Conservation (phyloP, 2,888 invertebrate species). For the Hesperia comma region DNA sequence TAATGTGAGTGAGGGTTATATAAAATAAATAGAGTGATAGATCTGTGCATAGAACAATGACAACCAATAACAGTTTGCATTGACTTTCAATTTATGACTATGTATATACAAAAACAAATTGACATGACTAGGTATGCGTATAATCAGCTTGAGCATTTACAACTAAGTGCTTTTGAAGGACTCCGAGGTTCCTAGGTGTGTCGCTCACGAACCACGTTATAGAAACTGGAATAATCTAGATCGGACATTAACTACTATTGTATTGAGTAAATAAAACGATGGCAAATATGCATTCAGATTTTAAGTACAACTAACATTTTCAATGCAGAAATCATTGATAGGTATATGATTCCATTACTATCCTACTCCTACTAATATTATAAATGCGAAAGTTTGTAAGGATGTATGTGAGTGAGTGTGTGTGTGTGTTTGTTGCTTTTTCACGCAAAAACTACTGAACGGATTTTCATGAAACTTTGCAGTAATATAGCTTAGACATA, state of each 20-base stretch:
- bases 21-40: not conserved
- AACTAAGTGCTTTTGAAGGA: slow-evolving; percentile 70
- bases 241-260: slow-evolving; percentile 29
- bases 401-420: too few species aligned
- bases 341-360: too few species aligned
- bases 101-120: slow-evolving; percentile 73
- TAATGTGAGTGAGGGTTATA: not conserved
- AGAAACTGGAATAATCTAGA: slow-evolving; percentile 34
- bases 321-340: not conserved
- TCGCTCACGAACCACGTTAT: slow-evolving; percentile 66
- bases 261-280: slow-evolving; percentile 32
- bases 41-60: slow-evolving; percentile 6
- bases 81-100: slow-evolving; percentile 62
- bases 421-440: too few species aligned
- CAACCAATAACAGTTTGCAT: slow-evolving; percentile 55
- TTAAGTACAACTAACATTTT: slow-evolving; percentile 13
- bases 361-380: too few species aligned
- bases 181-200: slow-evolving; percentile 68
- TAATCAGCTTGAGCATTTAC: slow-evolving; percentile 56
- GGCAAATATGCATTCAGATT: slow-evolving; percentile 27
- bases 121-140: slow-evolving; percentile 59
- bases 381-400: too few species aligned
- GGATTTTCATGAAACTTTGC: too few species aligned
- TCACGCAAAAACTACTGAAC: too few species aligned
- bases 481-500: too few species aligned